Evolutionary conservation across 2,113 vertebrate species (phyloP).

Genomic region (Xenopus tropicalis): UCB_Xtro_10.0 CM004444.2:117034501-117035000

Average conservation of each 20-base stretch:
- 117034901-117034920: slow-evolving; percentile 73
- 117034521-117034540: slow-evolving; percentile 62
- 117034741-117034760: slow-evolving; percentile 47
- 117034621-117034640: background rate
- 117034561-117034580: slow-evolving; percentile 48
- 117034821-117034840: slow-evolving; percentile 89
- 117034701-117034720: slow-evolving; percentile 53
- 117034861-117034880: slow-evolving; percentile 86
- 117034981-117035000: slow-evolving; percentile 63
- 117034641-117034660: background rate
- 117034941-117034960: slow-evolving; percentile 64
- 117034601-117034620: background rate
- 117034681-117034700: background rate
- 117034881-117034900: slow-evolving; percentile 73
- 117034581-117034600: slow-evolving; percentile 43
- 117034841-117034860: slow-evolving; percentile 87
- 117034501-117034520: slow-evolving; percentile 49
- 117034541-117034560: slow-evolving; percentile 33
- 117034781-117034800: slow-evolving; percentile 88
- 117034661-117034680: background rate
- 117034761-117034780: slow-evolving; percentile 72
- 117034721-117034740: slow-evolving; percentile 63
- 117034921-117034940: slow-evolving; percentile 62
- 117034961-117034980: slow-evolving; percentile 81
- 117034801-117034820: slow-evolving; percentile 88